phyloP scores from a whole-genome alignment of 2,797 vertebrate genomes.

The Pygocentrus nattereri region DNA sequence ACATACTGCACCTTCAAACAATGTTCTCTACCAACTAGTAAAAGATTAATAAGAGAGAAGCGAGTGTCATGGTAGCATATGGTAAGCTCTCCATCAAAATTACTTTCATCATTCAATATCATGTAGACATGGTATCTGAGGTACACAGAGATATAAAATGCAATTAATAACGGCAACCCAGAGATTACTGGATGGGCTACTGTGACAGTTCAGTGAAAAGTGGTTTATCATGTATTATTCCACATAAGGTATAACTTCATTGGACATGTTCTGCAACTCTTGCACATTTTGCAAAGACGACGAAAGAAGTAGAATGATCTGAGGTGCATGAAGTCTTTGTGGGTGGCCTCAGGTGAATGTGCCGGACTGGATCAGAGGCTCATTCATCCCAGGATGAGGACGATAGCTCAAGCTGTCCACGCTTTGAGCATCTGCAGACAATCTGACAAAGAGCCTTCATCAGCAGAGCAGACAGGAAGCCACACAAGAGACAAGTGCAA shows the following conservation, averaged over 20 bases:
- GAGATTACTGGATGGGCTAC: neutral
- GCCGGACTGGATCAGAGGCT: neutral
- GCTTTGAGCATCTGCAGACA: slow-evolving; percentile 58
- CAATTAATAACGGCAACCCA: neutral
- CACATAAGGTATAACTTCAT: neutral
- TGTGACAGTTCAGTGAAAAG: neutral
- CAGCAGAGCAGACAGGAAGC: slow-evolving; percentile 53
- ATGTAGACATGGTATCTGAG: neutral
- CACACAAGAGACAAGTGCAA: slow-evolving; percentile 33
- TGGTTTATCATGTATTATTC: neutral
- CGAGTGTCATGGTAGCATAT: no score
- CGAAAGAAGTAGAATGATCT: neutral
- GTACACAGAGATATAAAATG: neutral
- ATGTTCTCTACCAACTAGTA: no score
- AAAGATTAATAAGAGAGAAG: no score
- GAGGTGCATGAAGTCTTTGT: neutral
- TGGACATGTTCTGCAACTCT: neutral
- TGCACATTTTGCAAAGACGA: neutral
- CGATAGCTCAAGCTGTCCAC: slow-evolving; percentile 7
- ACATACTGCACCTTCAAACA: no score
- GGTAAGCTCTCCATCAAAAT: no score
- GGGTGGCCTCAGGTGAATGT: slow-evolving; percentile 11
- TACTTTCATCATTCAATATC: neutral
- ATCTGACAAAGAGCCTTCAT: slow-evolving; percentile 68
- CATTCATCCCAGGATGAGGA: neutral